Conservation (phyloP, 1,140 invertebrate genomes). For the Neoseiulus cucumeris region DNA sequence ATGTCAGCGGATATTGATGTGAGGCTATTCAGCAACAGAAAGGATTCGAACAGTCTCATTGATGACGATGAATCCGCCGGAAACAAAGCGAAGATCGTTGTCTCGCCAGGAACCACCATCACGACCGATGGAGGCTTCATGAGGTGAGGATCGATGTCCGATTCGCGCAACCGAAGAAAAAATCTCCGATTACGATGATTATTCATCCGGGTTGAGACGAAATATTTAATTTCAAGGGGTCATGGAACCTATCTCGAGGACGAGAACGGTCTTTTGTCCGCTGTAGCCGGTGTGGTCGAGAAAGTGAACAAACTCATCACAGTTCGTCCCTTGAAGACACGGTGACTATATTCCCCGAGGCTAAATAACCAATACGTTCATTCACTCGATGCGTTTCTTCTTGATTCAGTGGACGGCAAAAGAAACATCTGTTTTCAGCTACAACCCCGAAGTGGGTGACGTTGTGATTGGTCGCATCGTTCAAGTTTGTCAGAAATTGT, state of each 20-base stretch:
- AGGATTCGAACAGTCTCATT: too few species aligned
- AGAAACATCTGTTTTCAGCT: constrained; percentile 23
- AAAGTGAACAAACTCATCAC: constrained; percentile 86
- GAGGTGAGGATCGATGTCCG: constrained; percentile 36
- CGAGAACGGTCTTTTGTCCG: constrained; percentile 58
- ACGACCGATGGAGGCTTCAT: constrained; percentile 60
- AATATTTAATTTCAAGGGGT: constrained; percentile 50
- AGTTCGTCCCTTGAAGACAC: constrained; percentile 64
- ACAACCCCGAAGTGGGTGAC: constrained; percentile 75
- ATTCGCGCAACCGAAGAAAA: constrained; percentile 11
- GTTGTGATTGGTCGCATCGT: constrained; percentile 82
- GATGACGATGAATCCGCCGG: too few species aligned
- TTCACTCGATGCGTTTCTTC: too few species aligned
- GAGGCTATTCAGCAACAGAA: not conserved
- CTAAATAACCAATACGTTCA: too few species aligned
- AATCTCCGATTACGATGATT: constrained; percentile 12
- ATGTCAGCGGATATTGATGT: not conserved
- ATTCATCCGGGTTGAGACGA: constrained; percentile 12
- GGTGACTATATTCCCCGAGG: too few species aligned
- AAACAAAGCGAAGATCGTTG: constrained; percentile 28
- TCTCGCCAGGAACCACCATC: constrained; percentile 66
- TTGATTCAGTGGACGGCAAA: too few species aligned
- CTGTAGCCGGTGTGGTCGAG: constrained; percentile 77
- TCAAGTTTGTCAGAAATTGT: constrained; percentile 59
- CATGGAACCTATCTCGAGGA: constrained; percentile 78